These are phyloP conservation scores for Lucifuga dentata DNA, from an alignment of 2,113 vertebrate species.

Conservation along the genomic window DNA sequence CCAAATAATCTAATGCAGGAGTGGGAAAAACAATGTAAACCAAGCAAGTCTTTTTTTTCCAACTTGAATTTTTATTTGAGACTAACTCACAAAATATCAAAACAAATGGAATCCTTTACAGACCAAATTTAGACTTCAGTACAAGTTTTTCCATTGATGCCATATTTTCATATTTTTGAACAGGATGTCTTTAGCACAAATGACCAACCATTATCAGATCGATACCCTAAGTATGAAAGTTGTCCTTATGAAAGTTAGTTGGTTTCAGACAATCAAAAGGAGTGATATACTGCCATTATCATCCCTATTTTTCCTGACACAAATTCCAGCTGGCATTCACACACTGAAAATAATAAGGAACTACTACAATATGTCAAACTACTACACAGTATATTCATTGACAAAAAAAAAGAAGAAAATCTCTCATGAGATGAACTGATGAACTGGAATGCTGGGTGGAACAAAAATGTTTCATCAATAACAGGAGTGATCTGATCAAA, in stretches of 20 bases:
- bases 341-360: conserved; percentile 48
- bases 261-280: conserved; percentile 20
- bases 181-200: conserved; percentile 17
- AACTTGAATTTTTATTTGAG: conserved; percentile 6
- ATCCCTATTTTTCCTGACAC: conserved; percentile 13
- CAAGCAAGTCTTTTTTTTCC: no score
- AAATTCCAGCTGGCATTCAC: conserved; percentile 22
- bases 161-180: conserved; percentile 30
- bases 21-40: no score
- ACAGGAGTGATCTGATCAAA: conserved; percentile 26
- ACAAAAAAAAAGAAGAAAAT: conserved; percentile 46
- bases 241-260: conserved; percentile 26
- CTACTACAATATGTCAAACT: conserved; percentile 55
- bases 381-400: conserved; percentile 69
- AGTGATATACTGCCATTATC: conserved; percentile 7
- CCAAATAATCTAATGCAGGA: no score
- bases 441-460: conserved; percentile 74
- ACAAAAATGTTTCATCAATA: conserved; percentile 33
- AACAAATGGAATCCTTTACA: conserved; percentile 37
- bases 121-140: conserved; percentile 40
- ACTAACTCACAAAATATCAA: conserved; percentile 38
- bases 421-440: conserved; percentile 42
- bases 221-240: conserved; percentile 54
- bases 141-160: conserved; percentile 21
- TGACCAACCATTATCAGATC: conserved; percentile 40